Evolutionary conservation across 2,113 vertebrate species (phyloP).

Genomic region (Neolamprologus brichardi): DNA sequence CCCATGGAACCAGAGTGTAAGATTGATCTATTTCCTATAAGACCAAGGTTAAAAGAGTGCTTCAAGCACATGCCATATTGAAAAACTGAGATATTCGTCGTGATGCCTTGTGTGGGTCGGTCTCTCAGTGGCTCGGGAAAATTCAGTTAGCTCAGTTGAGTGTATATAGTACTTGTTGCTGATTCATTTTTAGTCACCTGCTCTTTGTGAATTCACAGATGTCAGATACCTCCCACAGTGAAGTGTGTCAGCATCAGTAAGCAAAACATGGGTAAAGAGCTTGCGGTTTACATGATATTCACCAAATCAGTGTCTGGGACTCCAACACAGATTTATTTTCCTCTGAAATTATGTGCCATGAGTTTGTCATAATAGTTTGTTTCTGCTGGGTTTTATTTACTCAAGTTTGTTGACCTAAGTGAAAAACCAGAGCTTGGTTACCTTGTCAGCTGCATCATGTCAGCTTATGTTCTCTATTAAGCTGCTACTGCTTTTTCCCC

Average conservation of each 20-base stretch:
- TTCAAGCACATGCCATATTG: background rate
- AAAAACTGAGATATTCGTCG: background rate
- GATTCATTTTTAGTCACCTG: background rate
- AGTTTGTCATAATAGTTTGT: background rate
- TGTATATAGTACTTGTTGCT: background rate
- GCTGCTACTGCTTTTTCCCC: rapidly evolving
- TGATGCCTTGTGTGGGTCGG: background rate
- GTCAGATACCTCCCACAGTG: background rate
- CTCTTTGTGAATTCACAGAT: background rate
- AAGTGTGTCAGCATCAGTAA: background rate
- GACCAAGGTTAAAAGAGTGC: background rate
- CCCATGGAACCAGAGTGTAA: background rate
- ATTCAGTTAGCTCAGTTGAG: background rate
- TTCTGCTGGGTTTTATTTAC: background rate
- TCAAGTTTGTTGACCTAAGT: background rate
- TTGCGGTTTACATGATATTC: background rate
- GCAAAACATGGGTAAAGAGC: background rate
- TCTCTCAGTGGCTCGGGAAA: background rate
- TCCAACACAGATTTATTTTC: background rate
- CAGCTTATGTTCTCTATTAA: background rate
- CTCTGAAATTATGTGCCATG: background rate
- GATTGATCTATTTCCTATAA: background rate
- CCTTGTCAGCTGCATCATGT: background rate
- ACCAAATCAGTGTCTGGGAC: background rate
- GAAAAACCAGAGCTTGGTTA: background rate